Percentiles rank a stretch among this genome's conserved stretches.
phyloP scores from a whole-genome alignment of 1,140 invertebrate genomes.

The Brachionus angularis region DNA sequence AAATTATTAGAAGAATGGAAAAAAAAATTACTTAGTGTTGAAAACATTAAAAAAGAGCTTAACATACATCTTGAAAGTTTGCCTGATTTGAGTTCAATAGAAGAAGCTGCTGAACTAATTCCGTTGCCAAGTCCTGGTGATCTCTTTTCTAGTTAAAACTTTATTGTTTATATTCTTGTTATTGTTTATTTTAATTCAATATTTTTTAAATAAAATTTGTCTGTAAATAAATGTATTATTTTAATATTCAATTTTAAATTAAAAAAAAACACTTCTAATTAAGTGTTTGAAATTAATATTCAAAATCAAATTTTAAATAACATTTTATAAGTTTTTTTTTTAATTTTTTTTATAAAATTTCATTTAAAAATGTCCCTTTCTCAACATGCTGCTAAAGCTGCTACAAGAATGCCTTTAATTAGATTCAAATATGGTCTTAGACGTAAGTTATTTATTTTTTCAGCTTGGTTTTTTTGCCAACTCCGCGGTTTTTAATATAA shows the following conservation, averaged over 20 bases:
- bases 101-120: constrained; percentile 79
- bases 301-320: no score
- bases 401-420: neutral
- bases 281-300: no score
- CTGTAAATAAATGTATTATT: no score
- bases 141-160: constrained; percentile 65
- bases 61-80: constrained; percentile 85
- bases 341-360: no score
- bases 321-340: no score
- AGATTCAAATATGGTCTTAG: neutral
- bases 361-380: no score
- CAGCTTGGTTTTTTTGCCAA: neutral
- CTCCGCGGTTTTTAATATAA: no score
- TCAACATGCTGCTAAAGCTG: neutral
- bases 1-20: constrained; percentile 50
- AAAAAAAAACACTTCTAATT: no score
- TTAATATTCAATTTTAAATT: no score
- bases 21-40: constrained; percentile 61
- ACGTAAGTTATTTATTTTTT: neutral
- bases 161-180: neutral
- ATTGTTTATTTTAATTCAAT: neutral
- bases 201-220: constrained; percentile 30
- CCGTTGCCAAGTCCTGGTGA: constrained; percentile 88
- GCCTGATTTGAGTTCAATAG: constrained; percentile 80
- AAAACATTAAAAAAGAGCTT: constrained; percentile 75